These are phyloP conservation scores for Felis chaus DNA, from an alignment of 2,113 vertebrate species.

Conservation along the genomic window DNA sequence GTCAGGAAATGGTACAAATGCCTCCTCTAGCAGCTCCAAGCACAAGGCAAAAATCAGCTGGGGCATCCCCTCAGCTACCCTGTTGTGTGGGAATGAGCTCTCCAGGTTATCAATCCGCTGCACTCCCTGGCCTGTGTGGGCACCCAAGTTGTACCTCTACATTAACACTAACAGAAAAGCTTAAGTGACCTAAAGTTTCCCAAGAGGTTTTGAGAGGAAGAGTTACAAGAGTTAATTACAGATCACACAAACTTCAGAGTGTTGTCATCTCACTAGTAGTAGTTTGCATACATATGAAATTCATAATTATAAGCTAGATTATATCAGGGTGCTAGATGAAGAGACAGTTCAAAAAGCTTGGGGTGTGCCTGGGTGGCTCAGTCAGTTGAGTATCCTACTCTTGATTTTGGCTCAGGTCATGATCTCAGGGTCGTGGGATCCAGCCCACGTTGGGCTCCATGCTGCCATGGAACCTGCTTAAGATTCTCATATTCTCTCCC, in stretches of 20 bases:
- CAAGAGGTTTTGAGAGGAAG: background rate
- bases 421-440: too few species aligned
- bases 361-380: too few species aligned
- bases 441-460: too few species aligned
- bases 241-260: background rate
- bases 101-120: background rate
- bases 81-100: background rate
- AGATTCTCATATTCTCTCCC: too few species aligned
- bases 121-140: background rate
- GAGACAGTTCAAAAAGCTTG: background rate
- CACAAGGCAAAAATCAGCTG: background rate
- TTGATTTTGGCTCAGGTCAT: too few species aligned
- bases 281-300: background rate
- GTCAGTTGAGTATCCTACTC: too few species aligned
- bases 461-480: too few species aligned
- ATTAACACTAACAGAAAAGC: background rate
- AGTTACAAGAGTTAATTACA: background rate
- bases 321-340: background rate
- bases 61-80: background rate
- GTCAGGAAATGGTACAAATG: background rate
- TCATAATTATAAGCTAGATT: background rate
- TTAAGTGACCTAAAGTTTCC: background rate
- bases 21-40: background rate
- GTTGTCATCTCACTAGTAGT: background rate
- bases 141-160: background rate